Conservation (phyloP, 2,888 invertebrate species). For the Melanotus villosus region DNA sequence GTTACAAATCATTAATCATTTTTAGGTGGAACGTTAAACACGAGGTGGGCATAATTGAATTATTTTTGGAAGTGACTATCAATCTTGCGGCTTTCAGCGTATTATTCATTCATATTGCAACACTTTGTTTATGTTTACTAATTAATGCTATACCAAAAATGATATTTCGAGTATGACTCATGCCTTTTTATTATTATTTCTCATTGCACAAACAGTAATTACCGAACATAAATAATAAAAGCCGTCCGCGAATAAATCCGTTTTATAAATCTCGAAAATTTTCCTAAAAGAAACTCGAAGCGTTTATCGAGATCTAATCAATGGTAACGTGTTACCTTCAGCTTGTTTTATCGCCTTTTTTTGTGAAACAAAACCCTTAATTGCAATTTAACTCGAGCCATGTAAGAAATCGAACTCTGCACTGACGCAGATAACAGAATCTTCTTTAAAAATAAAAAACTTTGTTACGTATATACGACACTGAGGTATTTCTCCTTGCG, state of each 20-base stretch:
- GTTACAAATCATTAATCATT: constrained; percentile 12
- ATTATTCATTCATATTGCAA: constrained; percentile 1
- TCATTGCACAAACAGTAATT: no score
- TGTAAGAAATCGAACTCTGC: neutral
- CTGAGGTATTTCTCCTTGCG: neutral
- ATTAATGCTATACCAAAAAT: neutral
- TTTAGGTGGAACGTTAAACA: neutral
- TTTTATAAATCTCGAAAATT: neutral
- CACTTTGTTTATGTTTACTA: constrained; percentile 11
- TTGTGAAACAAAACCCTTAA: constrained; percentile 3
- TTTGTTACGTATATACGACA: neutral
- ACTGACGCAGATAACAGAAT: neutral
- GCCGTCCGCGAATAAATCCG: no score
- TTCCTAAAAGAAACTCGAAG: neutral
- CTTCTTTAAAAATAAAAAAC: neutral
- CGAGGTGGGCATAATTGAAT: constrained; percentile 19
- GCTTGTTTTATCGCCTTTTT: neutral
- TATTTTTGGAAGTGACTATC: constrained; percentile 14
- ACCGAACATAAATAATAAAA: no score
- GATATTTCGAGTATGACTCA: neutral
- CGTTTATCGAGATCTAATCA: neutral
- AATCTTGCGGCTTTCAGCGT: constrained; percentile 11
- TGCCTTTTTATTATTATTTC: neutral
- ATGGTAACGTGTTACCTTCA: neutral
- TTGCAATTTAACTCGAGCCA: neutral